Conservation (phyloP, 2,888 invertebrate species). For the Cosmia pyralina region DNA sequence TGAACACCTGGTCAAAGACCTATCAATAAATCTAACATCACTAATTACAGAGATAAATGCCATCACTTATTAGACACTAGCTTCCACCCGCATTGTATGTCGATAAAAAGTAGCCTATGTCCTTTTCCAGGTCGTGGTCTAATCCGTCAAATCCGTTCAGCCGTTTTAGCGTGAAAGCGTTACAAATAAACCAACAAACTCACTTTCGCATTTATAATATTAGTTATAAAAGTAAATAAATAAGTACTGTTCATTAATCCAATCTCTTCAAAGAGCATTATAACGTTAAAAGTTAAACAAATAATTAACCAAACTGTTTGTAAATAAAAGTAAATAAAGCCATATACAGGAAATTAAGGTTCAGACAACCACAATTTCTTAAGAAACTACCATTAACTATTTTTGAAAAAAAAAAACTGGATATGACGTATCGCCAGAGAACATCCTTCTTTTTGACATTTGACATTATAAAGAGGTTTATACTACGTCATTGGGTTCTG, state of each 20-base stretch:
- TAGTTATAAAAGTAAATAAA: conserved; percentile 3
- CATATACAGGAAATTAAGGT: conserved; percentile 20
- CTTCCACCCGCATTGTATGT: no score
- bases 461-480: conserved; percentile 22
- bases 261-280: background rate
- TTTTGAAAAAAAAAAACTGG: conserved; percentile 13
- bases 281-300: conserved; percentile 5
- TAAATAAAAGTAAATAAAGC: background rate
- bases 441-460: conserved; percentile 22
- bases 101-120: no score
- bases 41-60: background rate
- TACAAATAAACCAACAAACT: no score
- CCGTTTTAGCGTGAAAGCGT: no score
- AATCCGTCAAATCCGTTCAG: no score
- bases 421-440: background rate
- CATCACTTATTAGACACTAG: background rate
- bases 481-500: conserved; percentile 18
- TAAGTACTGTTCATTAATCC: background rate
- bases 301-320: background rate
- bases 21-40: background rate
- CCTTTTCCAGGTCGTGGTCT: no score
- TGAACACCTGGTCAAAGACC: background rate
- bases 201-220: no score
- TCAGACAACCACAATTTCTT: conserved; percentile 9
- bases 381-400: background rate